These are phyloP conservation scores for Etheostoma perlongum DNA, from an alignment of 2,797 vertebrate species.

Conservation along the genomic window DNA sequence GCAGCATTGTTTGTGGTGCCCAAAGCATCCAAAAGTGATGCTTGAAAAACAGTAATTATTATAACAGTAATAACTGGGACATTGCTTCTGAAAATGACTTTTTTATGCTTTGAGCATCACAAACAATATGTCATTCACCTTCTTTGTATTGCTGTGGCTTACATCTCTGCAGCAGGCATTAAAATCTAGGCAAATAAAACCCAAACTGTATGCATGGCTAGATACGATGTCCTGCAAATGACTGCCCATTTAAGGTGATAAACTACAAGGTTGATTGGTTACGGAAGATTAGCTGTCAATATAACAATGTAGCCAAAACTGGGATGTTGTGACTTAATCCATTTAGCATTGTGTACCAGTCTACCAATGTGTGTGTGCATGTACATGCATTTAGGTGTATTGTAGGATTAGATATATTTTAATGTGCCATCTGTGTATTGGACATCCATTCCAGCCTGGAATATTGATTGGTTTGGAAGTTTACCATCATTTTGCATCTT, in stretches of 20 bases:
- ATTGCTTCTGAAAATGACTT: not conserved
- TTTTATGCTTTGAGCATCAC: not conserved
- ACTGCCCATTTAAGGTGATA: not conserved
- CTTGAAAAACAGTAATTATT: not conserved
- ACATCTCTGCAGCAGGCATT: not conserved
- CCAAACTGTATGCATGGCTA: not conserved
- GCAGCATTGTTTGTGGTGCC: not conserved
- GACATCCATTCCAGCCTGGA: constrained; percentile 10
- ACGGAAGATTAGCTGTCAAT: not conserved
- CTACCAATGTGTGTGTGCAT: not conserved
- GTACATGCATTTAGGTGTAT: not conserved
- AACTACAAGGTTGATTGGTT: not conserved
- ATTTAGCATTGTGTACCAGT: not conserved
- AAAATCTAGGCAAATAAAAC: not conserved
- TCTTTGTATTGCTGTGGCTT: not conserved
- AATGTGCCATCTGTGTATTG: constrained; percentile 6
- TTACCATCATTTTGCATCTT: constrained; percentile 44
- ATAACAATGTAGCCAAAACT: not conserved
- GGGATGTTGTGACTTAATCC: not conserved
- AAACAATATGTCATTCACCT: not conserved
- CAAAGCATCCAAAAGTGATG: not conserved
- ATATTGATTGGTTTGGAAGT: constrained; percentile 49
- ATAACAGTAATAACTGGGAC: not conserved
- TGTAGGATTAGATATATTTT: not conserved
- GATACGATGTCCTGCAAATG: not conserved